Percentiles rank a stretch among this genome's conserved stretches.
These are phyloP conservation scores for Indicator indicator DNA, from an alignment of 2,113 vertebrate genomes.

Conservation along the genomic window DNA sequence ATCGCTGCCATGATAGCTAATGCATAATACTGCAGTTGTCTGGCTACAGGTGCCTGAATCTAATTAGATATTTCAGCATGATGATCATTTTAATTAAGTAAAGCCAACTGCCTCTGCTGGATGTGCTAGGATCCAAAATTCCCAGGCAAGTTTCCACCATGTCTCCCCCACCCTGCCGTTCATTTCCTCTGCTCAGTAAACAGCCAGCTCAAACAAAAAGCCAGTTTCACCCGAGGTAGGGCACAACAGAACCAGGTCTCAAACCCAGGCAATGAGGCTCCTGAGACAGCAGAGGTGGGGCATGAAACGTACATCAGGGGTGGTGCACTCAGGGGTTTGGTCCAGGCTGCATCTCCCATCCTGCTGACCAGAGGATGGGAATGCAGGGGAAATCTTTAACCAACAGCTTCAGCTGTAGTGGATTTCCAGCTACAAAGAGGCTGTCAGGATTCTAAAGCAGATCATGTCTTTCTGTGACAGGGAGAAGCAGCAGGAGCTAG, in stretches of 20 bases:
- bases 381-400: neutral
- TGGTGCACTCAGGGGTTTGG: neutral
- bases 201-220: neutral
- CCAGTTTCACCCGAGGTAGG: neutral
- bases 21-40: neutral
- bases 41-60: slow-evolving; percentile 49
- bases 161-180: neutral
- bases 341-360: neutral
- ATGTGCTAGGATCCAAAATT: neutral
- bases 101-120: slow-evolving; percentile 42
- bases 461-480: neutral
- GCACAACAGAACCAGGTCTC: neutral
- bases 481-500: neutral
- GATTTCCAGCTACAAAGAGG: neutral
- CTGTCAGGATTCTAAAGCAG: neutral
- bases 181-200: neutral
- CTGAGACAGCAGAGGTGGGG: neutral
- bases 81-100: slow-evolving; percentile 31
- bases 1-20: neutral
- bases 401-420: neutral
- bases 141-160: slow-evolving; percentile 6
- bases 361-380: neutral
- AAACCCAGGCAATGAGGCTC: neutral
- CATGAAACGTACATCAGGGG: neutral
- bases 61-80: slow-evolving; percentile 54